A percentile compares a stretch with the other conserved stretches of the same genome.
phyloP scores from a whole-genome alignment of 2,888 invertebrate genomes.

The Tinea semifulvella region DNA sequence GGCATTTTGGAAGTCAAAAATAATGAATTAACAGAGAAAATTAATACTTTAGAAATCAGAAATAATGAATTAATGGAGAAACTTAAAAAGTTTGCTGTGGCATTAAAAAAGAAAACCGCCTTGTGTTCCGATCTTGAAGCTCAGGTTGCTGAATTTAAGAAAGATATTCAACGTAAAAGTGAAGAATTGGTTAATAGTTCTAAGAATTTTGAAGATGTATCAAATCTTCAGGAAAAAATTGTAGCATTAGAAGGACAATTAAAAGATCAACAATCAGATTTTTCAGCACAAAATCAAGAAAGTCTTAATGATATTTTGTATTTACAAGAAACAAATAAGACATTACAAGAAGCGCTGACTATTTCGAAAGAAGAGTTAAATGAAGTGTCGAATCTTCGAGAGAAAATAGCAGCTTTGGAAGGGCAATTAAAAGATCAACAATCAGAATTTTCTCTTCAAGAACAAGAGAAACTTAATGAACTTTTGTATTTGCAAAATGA shows the following conservation, averaged over 20 bases:
- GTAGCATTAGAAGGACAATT: conserved; percentile 19
- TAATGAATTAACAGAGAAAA: conserved; percentile 35
- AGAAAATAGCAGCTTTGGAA: conserved; percentile 17
- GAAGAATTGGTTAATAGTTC: conserved; percentile 36
- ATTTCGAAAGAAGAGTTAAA: background rate
- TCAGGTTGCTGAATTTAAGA: conserved; percentile 44
- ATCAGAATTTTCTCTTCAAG: conserved; percentile 18
- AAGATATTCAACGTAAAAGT: conserved; percentile 41
- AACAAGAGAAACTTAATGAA: conserved; percentile 1
- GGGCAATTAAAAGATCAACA: conserved; percentile 21
- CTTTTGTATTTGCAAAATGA: background rate
- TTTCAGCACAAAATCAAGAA: no score
- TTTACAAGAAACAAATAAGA: conserved; percentile 8
- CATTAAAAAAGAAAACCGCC: conserved; percentile 75
- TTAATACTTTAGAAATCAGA: conserved; percentile 70
- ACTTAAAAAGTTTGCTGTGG: conserved; percentile 80
- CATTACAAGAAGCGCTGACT: background rate
- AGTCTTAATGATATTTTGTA: conserved; percentile 1
- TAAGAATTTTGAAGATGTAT: background rate
- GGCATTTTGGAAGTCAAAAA: conserved; percentile 28
- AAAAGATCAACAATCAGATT: conserved; percentile 20
- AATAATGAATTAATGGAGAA: conserved; percentile 78
- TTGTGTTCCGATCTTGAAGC: conserved; percentile 73
- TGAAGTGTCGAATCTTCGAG: conserved; percentile 3
- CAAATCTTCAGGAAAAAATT: conserved; percentile 15